These are phyloP conservation scores for Apamea epomidion DNA, from an alignment of 2,888 invertebrate genomes.

Conservation along the genomic window DNA sequence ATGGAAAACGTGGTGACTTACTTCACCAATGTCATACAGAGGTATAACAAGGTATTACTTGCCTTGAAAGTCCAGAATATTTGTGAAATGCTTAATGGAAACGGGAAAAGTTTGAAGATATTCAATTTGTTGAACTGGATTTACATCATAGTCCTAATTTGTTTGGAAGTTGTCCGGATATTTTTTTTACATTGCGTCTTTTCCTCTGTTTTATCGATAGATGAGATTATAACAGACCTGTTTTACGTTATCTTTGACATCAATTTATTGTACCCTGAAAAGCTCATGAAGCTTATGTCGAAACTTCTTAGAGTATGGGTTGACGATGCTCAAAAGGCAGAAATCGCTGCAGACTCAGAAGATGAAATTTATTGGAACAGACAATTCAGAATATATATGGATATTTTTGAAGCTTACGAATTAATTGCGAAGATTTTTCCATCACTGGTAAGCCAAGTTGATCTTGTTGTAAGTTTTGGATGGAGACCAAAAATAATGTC, in stretches of 20 bases:
- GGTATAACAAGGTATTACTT: neutral
- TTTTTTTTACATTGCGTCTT: neutral
- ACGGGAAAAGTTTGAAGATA: neutral
- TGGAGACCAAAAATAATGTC: neutral
- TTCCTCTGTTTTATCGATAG: neutral
- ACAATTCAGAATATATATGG: constrained; percentile 5
- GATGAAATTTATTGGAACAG: constrained; percentile 2
- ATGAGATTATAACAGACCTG: neutral
- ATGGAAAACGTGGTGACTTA: neutral
- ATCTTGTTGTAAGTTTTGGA: neutral
- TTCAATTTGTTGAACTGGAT: constrained; percentile 7
- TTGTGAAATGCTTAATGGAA: constrained; percentile 2
- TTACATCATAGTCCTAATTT: neutral
- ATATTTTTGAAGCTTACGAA: constrained; percentile 17
- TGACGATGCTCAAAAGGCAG: constrained; percentile 1
- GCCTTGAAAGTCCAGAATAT: constrained; percentile 16
- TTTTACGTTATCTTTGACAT: constrained; percentile 17
- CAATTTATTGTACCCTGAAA: constrained; percentile 9
- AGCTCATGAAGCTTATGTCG: constrained; percentile 2
- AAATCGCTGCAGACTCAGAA: neutral
- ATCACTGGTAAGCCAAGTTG: constrained; percentile 11
- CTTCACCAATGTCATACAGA: neutral
- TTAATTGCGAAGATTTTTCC: constrained; percentile 6
- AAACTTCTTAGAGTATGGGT: constrained; percentile 15
- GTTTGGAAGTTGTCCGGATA: neutral